Percentiles rank a stretch among this genome's conserved stretches.
phyloP scores from a whole-genome alignment of 2,797 vertebrate species.

The Onychomys leucogaster region DNA sequence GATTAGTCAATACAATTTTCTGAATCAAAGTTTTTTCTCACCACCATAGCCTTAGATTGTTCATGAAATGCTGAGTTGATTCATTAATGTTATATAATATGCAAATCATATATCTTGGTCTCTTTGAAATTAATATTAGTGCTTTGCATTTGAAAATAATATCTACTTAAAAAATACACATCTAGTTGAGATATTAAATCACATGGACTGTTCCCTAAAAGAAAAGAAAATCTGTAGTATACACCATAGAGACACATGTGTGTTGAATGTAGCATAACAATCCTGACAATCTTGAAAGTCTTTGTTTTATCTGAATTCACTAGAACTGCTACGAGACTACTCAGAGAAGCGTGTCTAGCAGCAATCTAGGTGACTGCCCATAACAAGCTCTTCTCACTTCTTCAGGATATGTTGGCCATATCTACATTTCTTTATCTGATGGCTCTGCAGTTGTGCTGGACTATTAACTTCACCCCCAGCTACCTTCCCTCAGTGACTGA shows the following conservation, averaged over 20 bases:
- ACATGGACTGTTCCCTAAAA: background rate
- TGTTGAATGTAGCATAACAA: background rate
- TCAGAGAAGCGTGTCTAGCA: background rate
- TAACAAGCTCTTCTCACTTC: background rate
- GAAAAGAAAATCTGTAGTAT: background rate
- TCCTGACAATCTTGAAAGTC: background rate
- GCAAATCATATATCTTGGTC: background rate
- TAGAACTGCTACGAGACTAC: background rate
- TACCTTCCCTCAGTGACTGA: background rate
- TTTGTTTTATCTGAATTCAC: background rate
- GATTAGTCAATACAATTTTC: background rate
- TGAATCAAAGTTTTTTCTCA: background rate
- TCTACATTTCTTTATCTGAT: background rate
- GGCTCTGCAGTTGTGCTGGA: background rate
- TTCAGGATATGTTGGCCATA: background rate
- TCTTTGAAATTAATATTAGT: constrained; percentile 53
- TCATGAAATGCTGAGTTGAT: background rate
- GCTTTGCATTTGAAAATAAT: constrained; percentile 20
- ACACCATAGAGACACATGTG: background rate
- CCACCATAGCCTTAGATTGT: background rate
- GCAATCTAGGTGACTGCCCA: too few species aligned
- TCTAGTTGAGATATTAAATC: background rate
- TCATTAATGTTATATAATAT: background rate
- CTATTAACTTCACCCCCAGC: background rate
- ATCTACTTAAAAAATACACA: background rate